A percentile compares a stretch with the other conserved stretches of the same genome.
Conservation (phyloP, 2,113 vertebrate species). For the Triplophysa rosa region DNA sequence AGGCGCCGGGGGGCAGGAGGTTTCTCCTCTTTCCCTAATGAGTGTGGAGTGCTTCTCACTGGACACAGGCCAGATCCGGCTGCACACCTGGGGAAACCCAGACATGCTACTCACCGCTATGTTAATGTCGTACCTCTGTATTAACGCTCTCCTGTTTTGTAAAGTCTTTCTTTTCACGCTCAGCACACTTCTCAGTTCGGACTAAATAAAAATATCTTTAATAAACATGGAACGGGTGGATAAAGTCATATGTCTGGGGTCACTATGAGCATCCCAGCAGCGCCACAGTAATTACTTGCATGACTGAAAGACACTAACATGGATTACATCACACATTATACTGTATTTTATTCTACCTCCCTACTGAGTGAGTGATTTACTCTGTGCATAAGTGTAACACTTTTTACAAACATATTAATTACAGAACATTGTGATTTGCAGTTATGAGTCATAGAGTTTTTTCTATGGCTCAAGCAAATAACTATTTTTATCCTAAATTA, state of each 20-base stretch:
- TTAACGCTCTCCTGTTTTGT: background rate
- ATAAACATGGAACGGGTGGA: conserved; percentile 70
- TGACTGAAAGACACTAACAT: too few relatives aligned
- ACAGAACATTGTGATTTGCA: conserved; percentile 3
- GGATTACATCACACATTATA: too few relatives aligned
- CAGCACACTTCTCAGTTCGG: conserved; percentile 47
- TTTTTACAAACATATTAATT: background rate
- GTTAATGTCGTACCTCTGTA: conserved; percentile 2
- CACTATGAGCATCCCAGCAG: conserved; percentile 55
- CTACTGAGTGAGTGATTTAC: too few relatives aligned
- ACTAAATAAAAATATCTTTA: conserved; percentile 63
- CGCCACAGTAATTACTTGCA: conserved; percentile 52
- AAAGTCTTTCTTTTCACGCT: background rate
- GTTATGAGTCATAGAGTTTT: background rate
- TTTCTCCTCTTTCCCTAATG: conserved; percentile 67
- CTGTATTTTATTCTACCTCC: too few relatives aligned
- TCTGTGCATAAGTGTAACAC: background rate
- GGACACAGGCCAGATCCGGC: conserved; percentile 63
- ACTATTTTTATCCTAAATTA: background rate
- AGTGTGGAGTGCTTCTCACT: conserved; percentile 67
- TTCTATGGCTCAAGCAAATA: background rate
- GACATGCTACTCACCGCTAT: conserved; percentile 2
- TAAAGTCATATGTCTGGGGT: conserved; percentile 67
- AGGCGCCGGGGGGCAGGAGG: conserved; percentile 62
- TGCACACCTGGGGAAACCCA: conserved; percentile 65